Conservation (phyloP, 2,113 vertebrate species). For the Plectropomus leopardus region DNA sequence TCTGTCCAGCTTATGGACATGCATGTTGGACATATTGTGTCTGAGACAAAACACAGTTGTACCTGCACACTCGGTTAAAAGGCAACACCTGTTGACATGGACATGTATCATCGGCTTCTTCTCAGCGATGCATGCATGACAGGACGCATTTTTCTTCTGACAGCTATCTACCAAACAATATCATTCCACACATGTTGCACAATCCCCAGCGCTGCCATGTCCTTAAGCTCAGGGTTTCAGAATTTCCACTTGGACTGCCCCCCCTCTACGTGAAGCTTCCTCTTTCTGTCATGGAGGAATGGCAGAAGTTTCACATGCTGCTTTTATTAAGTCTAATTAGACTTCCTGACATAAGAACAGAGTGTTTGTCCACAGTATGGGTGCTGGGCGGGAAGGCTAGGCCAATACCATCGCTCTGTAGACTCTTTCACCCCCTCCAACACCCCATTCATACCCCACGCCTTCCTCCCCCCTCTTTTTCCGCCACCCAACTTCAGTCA, state of each 20-base stretch:
- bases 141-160: conserved; percentile 26
- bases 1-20: neutral
- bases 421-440: conserved; percentile 27
- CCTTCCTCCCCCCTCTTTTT: conserved; percentile 19
- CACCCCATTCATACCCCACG: conserved; percentile 15
- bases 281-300: conserved; percentile 20
- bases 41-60: neutral
- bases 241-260: neutral
- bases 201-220: conserved; percentile 1
- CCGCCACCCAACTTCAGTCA: conserved; percentile 49
- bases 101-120: neutral
- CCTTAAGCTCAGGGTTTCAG: conserved; percentile 1
- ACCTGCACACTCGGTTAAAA: neutral
- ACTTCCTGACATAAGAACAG: conserved; percentile 65
- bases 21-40: neutral
- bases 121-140: conserved; percentile 29
- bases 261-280: conserved; percentile 5
- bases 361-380: conserved; percentile 60
- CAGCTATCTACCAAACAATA: conserved; percentile 21
- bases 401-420: conserved; percentile 21
- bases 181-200: conserved; percentile 54
- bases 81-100: neutral
- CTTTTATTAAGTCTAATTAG: conserved; percentile 72
- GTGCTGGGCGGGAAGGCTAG: conserved; percentile 23
- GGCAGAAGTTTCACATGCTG: conserved; percentile 61